Evolutionary conservation across 2,888 invertebrate species (phyloP), one percentile per base, ranked within the genome.

Genomic region (Clistopyga incitator): DNA sequence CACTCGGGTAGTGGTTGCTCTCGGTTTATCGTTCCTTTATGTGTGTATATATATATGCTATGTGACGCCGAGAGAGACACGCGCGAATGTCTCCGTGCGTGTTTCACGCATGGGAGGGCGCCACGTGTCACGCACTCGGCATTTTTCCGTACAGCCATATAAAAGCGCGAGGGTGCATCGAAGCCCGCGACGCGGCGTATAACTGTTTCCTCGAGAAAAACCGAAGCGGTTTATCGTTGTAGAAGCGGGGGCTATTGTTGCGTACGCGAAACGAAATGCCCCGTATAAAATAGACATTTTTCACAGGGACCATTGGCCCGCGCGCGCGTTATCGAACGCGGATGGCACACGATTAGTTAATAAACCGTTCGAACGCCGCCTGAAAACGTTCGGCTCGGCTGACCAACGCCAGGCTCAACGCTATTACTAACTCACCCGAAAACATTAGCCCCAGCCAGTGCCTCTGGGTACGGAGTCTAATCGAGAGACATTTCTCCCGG

Each of bases 401-500:
- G 84, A 86, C 87, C 87, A 89, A 89, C 90, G 90, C 90, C 87
- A 87, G 80, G 78, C 56, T 70, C 47, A 71, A 61, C 75, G 78
- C 67, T 56, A 23, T 64, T 90, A 92, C 88, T 84, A 87, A 82
- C 90, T 85, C 84, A 88, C 78, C 88, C 84, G 88, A 92, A 92
- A 92, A 93, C 93, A 92, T 93, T 87, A 90, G 91, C 92, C 92
- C 92, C 92, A 93, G 92, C 92, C 90, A 88, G 88, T 89, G 88
- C 85, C 88, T 90, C 88, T 88, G 90, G 88, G 89, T 89, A 88
- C 90, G 81, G 79, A 87, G 86, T 88, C 86, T 85, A 82, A 87
- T 86, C 86, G 86, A 81, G 84, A 80, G 82, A 85, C 87, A 75
- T 85, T 85, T 82, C 70, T 81, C 74, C 25, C 67, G 47, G 52